Percentiles rank a stretch among this genome's conserved stretches.
These are phyloP conservation scores for Cephalopholis sonnerati DNA, from an alignment of 2,113 vertebrate species.

Conservation along the genomic window DNA sequence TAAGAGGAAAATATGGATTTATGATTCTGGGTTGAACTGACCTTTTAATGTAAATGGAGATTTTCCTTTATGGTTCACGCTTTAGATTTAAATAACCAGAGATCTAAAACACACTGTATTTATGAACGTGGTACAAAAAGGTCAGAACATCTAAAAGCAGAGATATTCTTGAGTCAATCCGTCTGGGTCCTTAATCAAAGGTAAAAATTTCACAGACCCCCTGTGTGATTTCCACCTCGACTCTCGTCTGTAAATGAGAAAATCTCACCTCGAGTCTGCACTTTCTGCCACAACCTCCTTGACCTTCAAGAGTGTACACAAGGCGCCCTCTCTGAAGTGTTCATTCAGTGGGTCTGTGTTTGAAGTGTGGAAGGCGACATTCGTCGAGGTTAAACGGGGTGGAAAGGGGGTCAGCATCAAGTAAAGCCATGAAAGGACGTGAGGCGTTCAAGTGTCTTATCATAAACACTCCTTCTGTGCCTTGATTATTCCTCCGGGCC, in stretches of 20 bases:
- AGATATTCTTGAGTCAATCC: neutral
- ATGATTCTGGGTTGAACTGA: too few relatives aligned
- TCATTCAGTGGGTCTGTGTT: slow-evolving; percentile 29
- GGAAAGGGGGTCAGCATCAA: slow-evolving; percentile 41
- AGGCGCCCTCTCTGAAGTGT: slow-evolving; percentile 48
- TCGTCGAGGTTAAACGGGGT: slow-evolving; percentile 36
- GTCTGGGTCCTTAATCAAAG: slow-evolving; percentile 12
- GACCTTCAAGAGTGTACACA: slow-evolving; percentile 39
- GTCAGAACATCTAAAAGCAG: neutral
- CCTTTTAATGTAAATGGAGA: too few relatives aligned
- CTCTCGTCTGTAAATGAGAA: slow-evolving; percentile 32
- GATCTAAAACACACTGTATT: neutral
- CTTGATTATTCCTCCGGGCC: slow-evolving; percentile 45
- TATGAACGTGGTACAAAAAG: neutral
- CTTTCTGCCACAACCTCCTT: slow-evolving; percentile 46
- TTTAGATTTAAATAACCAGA: neutral
- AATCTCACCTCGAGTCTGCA: slow-evolving; percentile 21
- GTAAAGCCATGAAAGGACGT: slow-evolving; percentile 35
- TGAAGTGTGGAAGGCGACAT: slow-evolving; percentile 51
- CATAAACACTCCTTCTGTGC: slow-evolving; percentile 69
- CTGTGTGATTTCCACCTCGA: slow-evolving; percentile 30
- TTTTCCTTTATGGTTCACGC: neutral
- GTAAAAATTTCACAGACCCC: slow-evolving; percentile 6
- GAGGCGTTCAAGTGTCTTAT: slow-evolving; percentile 63
- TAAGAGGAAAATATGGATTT: too few relatives aligned